A percentile compares a stretch with the other conserved stretches of the same genome.
Evolutionary conservation across 23 tunicate genomes (phyloP).

Genomic region (Aplidium turbinatum): DNA sequence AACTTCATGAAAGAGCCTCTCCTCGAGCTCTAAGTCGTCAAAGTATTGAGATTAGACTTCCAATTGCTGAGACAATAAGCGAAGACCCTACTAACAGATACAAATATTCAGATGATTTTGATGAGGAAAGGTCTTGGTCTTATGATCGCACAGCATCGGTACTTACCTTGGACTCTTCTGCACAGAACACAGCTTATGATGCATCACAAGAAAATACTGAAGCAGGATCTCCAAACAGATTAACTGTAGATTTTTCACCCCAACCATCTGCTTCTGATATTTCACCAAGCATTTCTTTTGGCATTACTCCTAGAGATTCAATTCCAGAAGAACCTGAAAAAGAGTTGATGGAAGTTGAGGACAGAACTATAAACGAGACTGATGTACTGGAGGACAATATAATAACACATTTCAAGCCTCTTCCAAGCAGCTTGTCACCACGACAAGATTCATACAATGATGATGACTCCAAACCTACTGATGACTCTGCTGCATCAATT

Average conservation of each 20-base stretch:
- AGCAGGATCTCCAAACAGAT: slow-evolving; percentile 15
- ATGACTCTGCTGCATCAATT: slow-evolving; percentile 41
- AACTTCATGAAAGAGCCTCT: slow-evolving; percentile 19
- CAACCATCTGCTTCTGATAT: slow-evolving; percentile 49
- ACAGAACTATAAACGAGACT: background rate
- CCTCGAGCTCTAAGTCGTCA: slow-evolving; percentile 58
- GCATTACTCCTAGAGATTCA: slow-evolving; percentile 13
- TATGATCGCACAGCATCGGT: slow-evolving; percentile 21
- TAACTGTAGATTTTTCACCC: slow-evolving; percentile 33
- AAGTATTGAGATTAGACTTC: slow-evolving; percentile 71
- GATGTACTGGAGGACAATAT: background rate
- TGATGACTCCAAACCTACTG: slow-evolving; percentile 49
- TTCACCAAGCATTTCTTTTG: slow-evolving; percentile 27
- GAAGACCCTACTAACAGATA: slow-evolving; percentile 18
- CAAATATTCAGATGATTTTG: slow-evolving; percentile 77
- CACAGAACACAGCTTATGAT: slow-evolving; percentile 33
- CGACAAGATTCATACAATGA: background rate
- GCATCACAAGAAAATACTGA: slow-evolving; percentile 9
- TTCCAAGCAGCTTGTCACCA: background rate
- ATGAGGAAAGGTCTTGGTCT: slow-evolving; percentile 43
- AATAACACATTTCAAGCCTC: background rate
- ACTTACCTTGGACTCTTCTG: slow-evolving; percentile 26
- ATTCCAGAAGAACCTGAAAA: slow-evolving; percentile 27
- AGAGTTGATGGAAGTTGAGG: slow-evolving; percentile 5
- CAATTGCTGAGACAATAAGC: slow-evolving; percentile 35